Base-by-base conservation (phyloP, 2,113 vertebrate genomes). In the Prunella himalayana region DNA sequence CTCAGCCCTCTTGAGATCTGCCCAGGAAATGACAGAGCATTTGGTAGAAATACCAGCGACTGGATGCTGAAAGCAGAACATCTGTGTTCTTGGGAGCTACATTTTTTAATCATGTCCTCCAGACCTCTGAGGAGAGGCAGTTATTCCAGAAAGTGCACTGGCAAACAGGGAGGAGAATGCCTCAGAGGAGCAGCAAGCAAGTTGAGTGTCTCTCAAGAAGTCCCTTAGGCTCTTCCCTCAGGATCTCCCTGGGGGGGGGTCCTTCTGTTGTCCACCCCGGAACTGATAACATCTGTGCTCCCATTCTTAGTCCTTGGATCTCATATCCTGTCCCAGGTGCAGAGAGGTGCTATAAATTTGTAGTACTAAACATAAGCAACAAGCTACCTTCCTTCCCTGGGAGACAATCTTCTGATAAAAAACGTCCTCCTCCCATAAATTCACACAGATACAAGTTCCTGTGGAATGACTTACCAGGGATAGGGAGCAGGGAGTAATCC, bases 61-160 rank as follows among this genome's bases (percentile, higher is more conserved):
- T 66, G 79, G 35, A 63, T 45, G 35, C 59, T 70, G 63, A 82
- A 86, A 91, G 47, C 30, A 56, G 66, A 96, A 66, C 95, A 96
- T 88, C 64, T 81, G 91, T 81, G 51, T 47, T 93, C 51, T 95
- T 2, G 4, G 35, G 68, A 92, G 68, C 21, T 63, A 28, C 10
- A 10, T 41, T 82, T 86, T 75, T 82, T 61, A 53, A 80, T 70
- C 47, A 5, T 30, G 28, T 88, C 59, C 79, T 80, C 59, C 37
- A 45, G 14, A 61, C 45, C 78, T 87, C 61, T 35, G 44, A 76
- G 70, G 75, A 95, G 33, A 85, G 30, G 39, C 20, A 61, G 17
- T 17, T 49, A 53, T 51, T 23, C 56, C 57, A 60, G 42, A 39
- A 83, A 79, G 77, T 21, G 21, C 37, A 33, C 16, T 25, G 39